Conservation (phyloP, 2,888 invertebrate genomes). For the Apodemia duryi region DNA sequence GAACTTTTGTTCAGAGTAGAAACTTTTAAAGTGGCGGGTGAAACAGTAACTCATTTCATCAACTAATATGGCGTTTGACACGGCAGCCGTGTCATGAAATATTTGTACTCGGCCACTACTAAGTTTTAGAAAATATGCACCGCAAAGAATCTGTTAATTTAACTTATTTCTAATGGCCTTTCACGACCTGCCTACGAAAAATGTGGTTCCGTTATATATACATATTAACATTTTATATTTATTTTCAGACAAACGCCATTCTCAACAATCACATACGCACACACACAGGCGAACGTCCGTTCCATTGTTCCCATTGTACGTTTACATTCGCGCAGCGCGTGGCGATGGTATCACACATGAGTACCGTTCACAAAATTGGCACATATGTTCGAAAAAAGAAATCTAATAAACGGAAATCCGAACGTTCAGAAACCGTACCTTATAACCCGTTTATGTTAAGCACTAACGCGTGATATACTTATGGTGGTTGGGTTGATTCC, state of each 20-base stretch:
- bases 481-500: neutral
- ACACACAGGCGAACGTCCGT: conserved; percentile 45
- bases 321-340: conserved; percentile 32
- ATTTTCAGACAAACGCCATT: conserved; percentile 23
- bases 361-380: conserved; percentile 31
- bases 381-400: conserved; percentile 11
- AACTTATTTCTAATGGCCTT: no score
- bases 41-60: no score
- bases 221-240: no score
- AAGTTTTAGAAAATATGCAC: no score
- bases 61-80: no score
- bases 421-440: conserved; percentile 1
- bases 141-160: no score
- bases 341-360: conserved; percentile 20
- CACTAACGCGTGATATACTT: conserved; percentile 1
- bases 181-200: no score
- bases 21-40: no score
- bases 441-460: conserved; percentile 7
- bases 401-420: conserved; percentile 5
- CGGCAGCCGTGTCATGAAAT: no score
- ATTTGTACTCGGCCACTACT: no score
- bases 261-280: conserved; percentile 37
- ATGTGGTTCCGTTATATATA: no score
- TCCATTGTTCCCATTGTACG: conserved; percentile 32
- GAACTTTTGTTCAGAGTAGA: no score